Evolutionary conservation across 2,797 vertebrate species (phyloP), one percentile per base, ranked within the genome.

Genomic region (Pantherophis vulpinus): DNA sequence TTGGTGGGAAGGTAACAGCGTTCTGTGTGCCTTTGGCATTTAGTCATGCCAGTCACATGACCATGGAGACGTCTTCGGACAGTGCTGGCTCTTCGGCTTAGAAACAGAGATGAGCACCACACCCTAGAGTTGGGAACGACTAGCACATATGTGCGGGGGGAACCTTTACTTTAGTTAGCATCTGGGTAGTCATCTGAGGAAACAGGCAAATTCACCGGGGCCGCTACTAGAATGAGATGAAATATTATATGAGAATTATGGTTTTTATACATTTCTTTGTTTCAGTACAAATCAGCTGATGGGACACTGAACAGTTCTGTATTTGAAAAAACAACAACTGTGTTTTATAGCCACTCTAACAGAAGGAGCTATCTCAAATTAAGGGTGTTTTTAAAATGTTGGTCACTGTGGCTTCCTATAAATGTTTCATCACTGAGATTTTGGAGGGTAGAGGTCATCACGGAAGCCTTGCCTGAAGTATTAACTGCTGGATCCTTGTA

Each of bases 381-480:
- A 94, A 87, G 14, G 4, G 23, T 87, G 37, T 90, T 88, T 32
- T 86, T 63, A 89, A 63, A 87, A 83, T 87, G 60, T 56, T 90
- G 87, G 32, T 91, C 59, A 51, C 10, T 42, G 54, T 54, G 54
- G 66, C 37, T 59, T 37, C 89, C n/a, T 91, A 42, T n/a, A 51
- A 63, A 29, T 88, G 51, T 60, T 93, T 94, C n/a, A 88, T 92
- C 66, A 91, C 32, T 66, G 63, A 66, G 4, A n/a, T 66, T 66
- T n/a, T 66, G 63, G 66, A 70, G n/a, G n/a, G 14, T 16, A 4
- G 66, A 37, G 66, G 29, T 32, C n/a, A 74, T 32, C 66, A 37
- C 2, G 23, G 51, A 93, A 88, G 55, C 47, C 29, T 56, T 87
- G 32, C 91, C 79, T 91, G 94, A 42, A 10, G 27, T 74, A 83